Conservation (phyloP, 2,888 invertebrate genomes). For the Tinea pellionella region DNA sequence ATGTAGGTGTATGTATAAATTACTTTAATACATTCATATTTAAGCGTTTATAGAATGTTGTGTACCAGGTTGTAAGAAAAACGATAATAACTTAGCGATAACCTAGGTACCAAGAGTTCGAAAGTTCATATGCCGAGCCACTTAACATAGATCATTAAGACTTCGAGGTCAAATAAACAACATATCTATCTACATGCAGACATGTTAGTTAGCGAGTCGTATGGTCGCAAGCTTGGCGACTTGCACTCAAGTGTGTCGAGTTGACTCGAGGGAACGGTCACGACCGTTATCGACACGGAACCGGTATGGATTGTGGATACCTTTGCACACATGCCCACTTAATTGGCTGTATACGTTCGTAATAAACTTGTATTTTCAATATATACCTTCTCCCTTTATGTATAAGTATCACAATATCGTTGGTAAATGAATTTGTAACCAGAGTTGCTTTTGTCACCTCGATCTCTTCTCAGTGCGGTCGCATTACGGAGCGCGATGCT, state of each 20-base stretch:
- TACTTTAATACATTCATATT: neutral
- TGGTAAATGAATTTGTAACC: neutral
- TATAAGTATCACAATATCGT: neutral
- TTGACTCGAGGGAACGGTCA: slow-evolving; percentile 28
- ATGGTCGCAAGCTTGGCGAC: neutral
- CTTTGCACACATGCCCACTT: neutral
- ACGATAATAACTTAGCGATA: neutral
- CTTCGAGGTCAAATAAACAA: slow-evolving; percentile 5
- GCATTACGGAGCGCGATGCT: neutral
- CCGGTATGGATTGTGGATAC: slow-evolving; percentile 20
- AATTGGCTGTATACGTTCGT: neutral
- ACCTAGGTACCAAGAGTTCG: neutral
- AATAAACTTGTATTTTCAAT: neutral
- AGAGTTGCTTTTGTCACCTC: slow-evolving; percentile 5
- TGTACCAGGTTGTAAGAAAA: neutral
- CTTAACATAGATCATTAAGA: neutral
- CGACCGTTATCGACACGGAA: slow-evolving; percentile 44
- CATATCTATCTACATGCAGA: neutral
- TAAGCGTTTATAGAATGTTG: neutral
- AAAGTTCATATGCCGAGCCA: neutral
- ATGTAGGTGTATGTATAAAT: neutral
- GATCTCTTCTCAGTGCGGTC: neutral
- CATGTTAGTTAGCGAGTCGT: slow-evolving; percentile 1
- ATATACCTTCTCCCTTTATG: neutral
- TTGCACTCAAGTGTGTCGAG: slow-evolving; percentile 9